These are phyloP conservation scores for Leiothrix lutea DNA, from an alignment of 2,113 vertebrate species.

Conservation along the genomic window DNA sequence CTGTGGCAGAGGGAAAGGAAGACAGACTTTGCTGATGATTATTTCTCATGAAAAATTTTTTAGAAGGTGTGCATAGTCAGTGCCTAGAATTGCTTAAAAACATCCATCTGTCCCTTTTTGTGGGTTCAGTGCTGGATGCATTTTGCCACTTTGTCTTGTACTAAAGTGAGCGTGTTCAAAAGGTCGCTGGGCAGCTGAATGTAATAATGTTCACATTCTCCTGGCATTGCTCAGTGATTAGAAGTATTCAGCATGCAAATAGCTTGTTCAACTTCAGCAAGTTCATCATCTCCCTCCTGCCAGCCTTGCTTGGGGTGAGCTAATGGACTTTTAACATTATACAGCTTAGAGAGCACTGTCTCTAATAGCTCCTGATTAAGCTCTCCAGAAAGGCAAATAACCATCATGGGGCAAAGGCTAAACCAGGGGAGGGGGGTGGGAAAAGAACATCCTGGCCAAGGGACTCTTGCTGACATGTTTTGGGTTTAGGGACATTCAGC, in stretches of 20 bases:
- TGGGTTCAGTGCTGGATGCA: neutral
- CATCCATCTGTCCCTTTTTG: neutral
- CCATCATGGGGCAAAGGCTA: neutral
- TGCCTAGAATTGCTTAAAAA: neutral
- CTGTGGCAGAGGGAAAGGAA: neutral
- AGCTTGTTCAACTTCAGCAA: slow-evolving; percentile 42
- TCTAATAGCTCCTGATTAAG: slow-evolving; percentile 40
- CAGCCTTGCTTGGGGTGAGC: slow-evolving; percentile 37
- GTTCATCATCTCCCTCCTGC: slow-evolving; percentile 38
- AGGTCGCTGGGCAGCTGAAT: neutral
- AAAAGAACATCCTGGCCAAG: neutral
- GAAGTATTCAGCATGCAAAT: slow-evolving; percentile 27
- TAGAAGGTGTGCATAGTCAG: neutral
- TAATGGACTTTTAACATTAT: slow-evolving; percentile 44
- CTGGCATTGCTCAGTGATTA: slow-evolving; percentile 11
- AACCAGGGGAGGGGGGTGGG: neutral
- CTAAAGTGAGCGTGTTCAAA: neutral
- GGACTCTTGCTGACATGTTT: neutral
- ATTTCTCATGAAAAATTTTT: neutral
- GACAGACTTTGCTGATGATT: neutral
- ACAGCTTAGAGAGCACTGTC: neutral
- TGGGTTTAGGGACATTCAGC: neutral
- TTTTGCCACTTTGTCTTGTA: neutral
- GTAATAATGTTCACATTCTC: neutral
- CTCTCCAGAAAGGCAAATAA: slow-evolving; percentile 21